Evolutionary conservation across 2,113 vertebrate genomes (phyloP).

Genomic region (Zosterops hypoxanthus): DNA sequence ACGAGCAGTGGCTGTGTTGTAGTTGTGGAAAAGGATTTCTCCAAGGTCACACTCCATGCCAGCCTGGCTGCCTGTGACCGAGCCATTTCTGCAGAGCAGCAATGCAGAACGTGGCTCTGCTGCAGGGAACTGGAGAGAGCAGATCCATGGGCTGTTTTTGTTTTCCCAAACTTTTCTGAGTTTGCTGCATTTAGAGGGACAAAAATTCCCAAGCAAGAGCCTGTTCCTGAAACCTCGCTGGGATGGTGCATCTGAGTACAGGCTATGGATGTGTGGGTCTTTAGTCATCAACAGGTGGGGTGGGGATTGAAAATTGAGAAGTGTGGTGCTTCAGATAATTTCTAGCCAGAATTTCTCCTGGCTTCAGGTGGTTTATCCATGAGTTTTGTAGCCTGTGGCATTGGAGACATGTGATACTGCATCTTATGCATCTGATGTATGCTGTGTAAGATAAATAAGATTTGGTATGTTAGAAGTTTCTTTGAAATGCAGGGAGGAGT

Average conservation of each 20-base stretch:
- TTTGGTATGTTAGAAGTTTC: not conserved
- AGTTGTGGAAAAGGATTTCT: not conserved
- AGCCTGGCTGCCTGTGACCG: not conserved
- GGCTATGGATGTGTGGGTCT: not conserved
- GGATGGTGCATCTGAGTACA: not conserved
- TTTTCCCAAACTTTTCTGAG: not conserved
- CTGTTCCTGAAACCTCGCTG: not conserved
- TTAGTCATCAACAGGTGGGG: not conserved
- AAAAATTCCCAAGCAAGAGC: not conserved
- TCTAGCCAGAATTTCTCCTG: not conserved
- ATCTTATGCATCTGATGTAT: rapidly evolving
- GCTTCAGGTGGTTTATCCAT: not conserved
- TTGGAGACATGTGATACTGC: rapidly evolving
- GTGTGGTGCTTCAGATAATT: not conserved
- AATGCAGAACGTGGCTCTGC: not conserved
- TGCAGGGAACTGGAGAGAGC: not conserved
- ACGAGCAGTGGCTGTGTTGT: rapidly evolving
- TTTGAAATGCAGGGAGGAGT: not conserved
- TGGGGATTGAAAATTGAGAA: not conserved
- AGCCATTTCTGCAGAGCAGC: not conserved
- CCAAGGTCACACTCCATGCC: not conserved
- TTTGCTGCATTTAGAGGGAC: not conserved
- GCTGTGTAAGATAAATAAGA: not conserved
- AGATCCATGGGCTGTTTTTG: not conserved
- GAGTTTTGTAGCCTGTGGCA: not conserved